Conservation (phyloP, 2,113 vertebrate genomes). For the Hippocampus mohnikei region DNA sequence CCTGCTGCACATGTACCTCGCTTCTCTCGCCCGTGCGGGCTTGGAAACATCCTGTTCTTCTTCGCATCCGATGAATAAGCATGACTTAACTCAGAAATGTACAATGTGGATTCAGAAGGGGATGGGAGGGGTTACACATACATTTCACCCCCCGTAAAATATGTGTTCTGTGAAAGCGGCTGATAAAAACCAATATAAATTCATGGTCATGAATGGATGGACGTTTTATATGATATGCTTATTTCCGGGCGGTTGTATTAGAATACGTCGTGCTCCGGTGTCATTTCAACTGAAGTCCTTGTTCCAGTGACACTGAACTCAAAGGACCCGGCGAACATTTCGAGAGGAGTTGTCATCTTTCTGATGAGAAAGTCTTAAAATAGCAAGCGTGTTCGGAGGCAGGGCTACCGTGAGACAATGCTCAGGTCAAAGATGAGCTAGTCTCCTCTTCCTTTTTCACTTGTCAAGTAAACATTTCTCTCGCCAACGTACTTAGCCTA, state of each 20-base stretch:
- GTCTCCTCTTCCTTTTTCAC: conserved; percentile 64
- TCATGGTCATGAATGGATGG: neutral
- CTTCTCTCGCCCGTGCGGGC: conserved; percentile 58
- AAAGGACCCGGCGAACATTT: conserved; percentile 15
- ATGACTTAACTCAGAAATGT: conserved; percentile 44
- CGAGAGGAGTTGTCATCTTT: conserved; percentile 47
- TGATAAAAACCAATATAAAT: neutral
- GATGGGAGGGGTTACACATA: conserved; percentile 8
- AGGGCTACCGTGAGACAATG: conserved; percentile 66
- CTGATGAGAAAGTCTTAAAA: conserved; percentile 60
- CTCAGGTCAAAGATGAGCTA: conserved; percentile 70
- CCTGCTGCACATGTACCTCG: conserved; percentile 54
- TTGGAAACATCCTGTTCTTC: conserved; percentile 75
- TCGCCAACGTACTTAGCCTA: conserved; percentile 47
- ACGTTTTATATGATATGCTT: neutral
- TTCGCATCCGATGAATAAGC: conserved; percentile 64
- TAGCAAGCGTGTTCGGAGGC: conserved; percentile 63
- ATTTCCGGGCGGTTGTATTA: neutral
- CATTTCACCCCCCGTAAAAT: neutral
- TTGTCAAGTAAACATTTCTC: conserved; percentile 68
- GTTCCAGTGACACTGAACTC: conserved; percentile 17
- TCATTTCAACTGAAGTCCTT: conserved; percentile 4
- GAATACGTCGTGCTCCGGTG: neutral
- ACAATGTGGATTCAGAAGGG: conserved; percentile 23
- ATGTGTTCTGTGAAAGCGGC: neutral